phyloP scores from a whole-genome alignment of 2,888 invertebrate genomes.

The Meteorus cinctellus region DNA sequence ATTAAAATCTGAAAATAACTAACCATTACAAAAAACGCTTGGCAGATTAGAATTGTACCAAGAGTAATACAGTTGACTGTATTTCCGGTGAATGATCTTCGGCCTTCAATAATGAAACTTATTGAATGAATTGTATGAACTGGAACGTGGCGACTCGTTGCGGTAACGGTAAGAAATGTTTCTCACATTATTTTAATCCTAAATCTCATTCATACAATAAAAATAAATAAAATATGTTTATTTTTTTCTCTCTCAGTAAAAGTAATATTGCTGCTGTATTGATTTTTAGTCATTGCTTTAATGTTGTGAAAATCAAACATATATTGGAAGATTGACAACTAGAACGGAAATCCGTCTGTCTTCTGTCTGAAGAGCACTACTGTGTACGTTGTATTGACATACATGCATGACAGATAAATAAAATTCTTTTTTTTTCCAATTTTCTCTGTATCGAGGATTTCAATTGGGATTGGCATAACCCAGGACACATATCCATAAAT shows the following conservation, averaged over 20 bases:
- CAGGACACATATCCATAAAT: not conserved
- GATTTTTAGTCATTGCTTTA: not conserved
- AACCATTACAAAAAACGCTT: too few species aligned
- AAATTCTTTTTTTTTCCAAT: slow-evolving; percentile 15
- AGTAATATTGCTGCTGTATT: not conserved
- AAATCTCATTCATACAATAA: not conserved
- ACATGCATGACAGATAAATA: slow-evolving; percentile 3
- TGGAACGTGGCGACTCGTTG: slow-evolving; percentile 31
- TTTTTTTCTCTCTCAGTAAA: not conserved
- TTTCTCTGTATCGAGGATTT: slow-evolving; percentile 52
- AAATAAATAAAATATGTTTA: not conserved
- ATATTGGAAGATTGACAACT: slow-evolving; percentile 39
- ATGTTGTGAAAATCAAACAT: slow-evolving; percentile 10
- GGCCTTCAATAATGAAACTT: not conserved
- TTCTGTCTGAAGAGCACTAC: slow-evolving; percentile 31
- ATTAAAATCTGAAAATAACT: too few species aligned
- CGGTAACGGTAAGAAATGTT: not conserved
- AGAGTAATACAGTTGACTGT: too few species aligned
- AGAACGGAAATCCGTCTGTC: slow-evolving; percentile 48
- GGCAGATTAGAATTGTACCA: too few species aligned
- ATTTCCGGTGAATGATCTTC: too few species aligned
- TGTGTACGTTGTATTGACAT: slow-evolving; percentile 11
- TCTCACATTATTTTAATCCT: not conserved
- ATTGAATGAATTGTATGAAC: slow-evolving; percentile 12
- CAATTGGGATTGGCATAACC: slow-evolving; percentile 68